Percentiles rank a stretch among this genome's conserved stretches.
Evolutionary conservation across 2,113 vertebrate species (phyloP).

Genomic region (Hydrochoerus hydrochaeris): DNA sequence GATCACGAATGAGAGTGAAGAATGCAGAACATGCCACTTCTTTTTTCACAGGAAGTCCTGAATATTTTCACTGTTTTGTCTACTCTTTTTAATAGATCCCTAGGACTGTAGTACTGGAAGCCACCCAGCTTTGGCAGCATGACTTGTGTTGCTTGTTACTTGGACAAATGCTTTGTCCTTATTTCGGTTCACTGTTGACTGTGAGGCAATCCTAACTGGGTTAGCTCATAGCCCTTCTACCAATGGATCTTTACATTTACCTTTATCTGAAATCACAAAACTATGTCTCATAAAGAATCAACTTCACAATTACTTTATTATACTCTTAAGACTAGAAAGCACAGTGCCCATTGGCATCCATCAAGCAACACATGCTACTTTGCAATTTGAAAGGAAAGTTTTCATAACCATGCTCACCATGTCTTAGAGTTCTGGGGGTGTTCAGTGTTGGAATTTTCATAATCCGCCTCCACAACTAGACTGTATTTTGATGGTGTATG

Average conservation of each 20-base stretch:
- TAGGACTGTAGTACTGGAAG: too few species aligned
- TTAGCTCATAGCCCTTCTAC: neutral
- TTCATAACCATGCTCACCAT: neutral
- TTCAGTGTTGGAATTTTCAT: neutral
- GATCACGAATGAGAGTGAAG: neutral
- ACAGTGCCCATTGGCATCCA: neutral
- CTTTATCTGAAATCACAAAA: neutral
- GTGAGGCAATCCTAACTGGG: rapidly evolving
- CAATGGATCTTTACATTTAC: neutral
- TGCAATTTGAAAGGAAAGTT: too few species aligned
- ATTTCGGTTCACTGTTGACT: neutral
- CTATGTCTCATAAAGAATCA: neutral
- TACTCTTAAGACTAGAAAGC: neutral
- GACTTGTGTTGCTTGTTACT: neutral
- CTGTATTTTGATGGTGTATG: neutral
- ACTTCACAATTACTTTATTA: neutral
- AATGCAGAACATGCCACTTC: neutral
- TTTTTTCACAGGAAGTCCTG: neutral
- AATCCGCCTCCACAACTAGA: neutral
- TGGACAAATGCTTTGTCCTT: neutral
- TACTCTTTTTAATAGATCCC: neutral
- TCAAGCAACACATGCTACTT: neutral
- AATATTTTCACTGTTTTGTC: neutral
- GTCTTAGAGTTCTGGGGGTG: neutral
- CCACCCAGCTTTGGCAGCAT: neutral